Evolutionary conservation across 2,888 invertebrate genomes (phyloP).

Genomic region (Nephrotoma appendiculata): DNA sequence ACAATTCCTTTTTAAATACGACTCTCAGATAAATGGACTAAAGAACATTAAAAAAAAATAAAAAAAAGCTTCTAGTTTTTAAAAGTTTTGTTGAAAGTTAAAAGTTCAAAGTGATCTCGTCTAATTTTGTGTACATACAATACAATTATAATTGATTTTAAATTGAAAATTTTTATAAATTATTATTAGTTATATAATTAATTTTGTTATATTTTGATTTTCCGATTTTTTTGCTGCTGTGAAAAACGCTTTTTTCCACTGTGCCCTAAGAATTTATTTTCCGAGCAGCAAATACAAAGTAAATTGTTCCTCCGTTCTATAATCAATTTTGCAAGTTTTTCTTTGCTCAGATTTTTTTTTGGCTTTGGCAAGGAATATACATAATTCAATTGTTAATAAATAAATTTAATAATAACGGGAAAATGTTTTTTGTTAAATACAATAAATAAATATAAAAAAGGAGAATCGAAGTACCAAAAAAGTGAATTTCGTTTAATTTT

Average conservation of each 20-base stretch:
- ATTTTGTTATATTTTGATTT: background rate
- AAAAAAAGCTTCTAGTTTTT: background rate
- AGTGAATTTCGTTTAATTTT: background rate
- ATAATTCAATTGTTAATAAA: background rate
- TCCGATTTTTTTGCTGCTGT: background rate
- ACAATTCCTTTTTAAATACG: conserved; percentile 1
- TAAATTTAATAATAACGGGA: background rate
- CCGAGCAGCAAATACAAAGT: background rate
- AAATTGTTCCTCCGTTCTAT: background rate
- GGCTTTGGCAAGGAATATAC: background rate
- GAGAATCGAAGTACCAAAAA: background rate
- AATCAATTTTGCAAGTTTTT: background rate
- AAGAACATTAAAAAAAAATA: background rate
- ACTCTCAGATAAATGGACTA: background rate
- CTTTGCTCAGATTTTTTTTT: background rate
- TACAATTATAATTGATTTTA: background rate
- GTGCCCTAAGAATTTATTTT: background rate
- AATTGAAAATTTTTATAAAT: background rate
- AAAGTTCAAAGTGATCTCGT: background rate
- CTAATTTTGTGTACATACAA: background rate
- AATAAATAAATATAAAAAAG: conserved; percentile 1
- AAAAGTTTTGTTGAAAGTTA: background rate
- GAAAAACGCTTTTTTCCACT: background rate
- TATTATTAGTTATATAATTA: background rate
- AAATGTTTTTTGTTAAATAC: background rate